These are phyloP conservation scores for Lepidonotus clava DNA, from an alignment of 2,888 invertebrate genomes.

Conservation along the genomic window DNA sequence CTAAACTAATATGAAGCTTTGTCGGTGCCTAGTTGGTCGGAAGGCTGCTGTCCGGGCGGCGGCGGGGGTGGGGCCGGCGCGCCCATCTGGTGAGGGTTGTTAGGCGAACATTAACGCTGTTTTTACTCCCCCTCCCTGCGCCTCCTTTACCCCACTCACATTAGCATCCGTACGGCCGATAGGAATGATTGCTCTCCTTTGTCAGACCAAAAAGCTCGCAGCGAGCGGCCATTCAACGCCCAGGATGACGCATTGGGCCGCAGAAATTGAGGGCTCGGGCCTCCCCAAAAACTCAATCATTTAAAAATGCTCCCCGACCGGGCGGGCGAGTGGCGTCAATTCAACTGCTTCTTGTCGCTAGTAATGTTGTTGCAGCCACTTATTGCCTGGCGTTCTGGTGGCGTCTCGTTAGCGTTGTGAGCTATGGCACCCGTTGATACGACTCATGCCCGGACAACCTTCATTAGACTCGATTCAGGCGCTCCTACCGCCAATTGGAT, in stretches of 20 bases:
- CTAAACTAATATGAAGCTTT: constrained; percentile 32
- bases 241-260: constrained; percentile 24
- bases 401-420: neutral
- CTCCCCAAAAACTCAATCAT: constrained; percentile 25
- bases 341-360: neutral
- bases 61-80: neutral
- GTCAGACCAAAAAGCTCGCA: neutral
- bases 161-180: constrained; percentile 12
- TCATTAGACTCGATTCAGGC: constrained; percentile 46
- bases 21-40: constrained; percentile 20
- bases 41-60: neutral
- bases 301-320: constrained; percentile 37
- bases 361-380: constrained; percentile 29
- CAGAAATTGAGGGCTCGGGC: constrained; percentile 24
- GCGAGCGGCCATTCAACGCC: neutral
- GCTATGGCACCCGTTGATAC: neutral
- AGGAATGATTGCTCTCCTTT: constrained; percentile 15
- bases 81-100: constrained; percentile 27
- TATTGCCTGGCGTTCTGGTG: neutral
- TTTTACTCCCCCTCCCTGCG: neutral
- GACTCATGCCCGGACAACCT: neutral
- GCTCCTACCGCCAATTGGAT: neutral
- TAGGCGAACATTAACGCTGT: constrained; percentile 26
- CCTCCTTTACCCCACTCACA: neutral
- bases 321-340: constrained; percentile 9